Evolutionary conservation across 2,797 vertebrate genomes (phyloP).

Genomic region (Momotus momota): DNA sequence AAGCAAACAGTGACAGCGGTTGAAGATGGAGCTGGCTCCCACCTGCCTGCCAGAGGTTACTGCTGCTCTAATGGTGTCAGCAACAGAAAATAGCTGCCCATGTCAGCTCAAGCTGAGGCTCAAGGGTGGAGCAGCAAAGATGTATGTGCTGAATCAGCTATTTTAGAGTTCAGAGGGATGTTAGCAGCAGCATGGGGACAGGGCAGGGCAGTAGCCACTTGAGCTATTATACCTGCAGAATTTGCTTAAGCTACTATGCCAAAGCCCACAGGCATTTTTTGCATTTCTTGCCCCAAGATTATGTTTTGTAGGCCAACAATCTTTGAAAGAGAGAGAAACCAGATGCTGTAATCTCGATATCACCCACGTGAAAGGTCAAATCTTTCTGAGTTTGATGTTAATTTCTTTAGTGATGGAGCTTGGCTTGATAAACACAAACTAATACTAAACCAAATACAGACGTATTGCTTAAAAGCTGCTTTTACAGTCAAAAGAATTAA

Average conservation of each 20-base stretch:
- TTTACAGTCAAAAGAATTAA: not conserved
- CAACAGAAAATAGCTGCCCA: not conserved
- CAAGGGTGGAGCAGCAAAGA: not conserved
- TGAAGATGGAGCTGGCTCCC: conserved; percentile 50
- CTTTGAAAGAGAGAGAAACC: not conserved
- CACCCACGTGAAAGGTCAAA: not conserved
- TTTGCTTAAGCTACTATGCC: not conserved
- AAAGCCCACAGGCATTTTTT: not conserved
- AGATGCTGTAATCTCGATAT: accelerated
- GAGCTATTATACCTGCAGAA: too few relatives aligned
- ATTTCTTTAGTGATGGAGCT: not conserved
- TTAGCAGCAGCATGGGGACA: not conserved
- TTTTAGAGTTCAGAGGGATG: not conserved
- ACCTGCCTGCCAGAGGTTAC: conserved; percentile 64
- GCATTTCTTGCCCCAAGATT: not conserved
- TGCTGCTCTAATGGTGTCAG: conserved; percentile 8
- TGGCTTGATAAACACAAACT: not conserved
- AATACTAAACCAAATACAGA: not conserved
- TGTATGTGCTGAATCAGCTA: not conserved
- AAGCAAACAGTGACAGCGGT: not conserved
- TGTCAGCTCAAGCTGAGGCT: not conserved
- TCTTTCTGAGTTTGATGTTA: not conserved
- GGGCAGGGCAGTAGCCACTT: not conserved
- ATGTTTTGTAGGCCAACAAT: not conserved
- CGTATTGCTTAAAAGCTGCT: not conserved